Evolutionary conservation across 2,888 invertebrate genomes (phyloP).

Genomic region (Marronus borbonicus): DNA sequence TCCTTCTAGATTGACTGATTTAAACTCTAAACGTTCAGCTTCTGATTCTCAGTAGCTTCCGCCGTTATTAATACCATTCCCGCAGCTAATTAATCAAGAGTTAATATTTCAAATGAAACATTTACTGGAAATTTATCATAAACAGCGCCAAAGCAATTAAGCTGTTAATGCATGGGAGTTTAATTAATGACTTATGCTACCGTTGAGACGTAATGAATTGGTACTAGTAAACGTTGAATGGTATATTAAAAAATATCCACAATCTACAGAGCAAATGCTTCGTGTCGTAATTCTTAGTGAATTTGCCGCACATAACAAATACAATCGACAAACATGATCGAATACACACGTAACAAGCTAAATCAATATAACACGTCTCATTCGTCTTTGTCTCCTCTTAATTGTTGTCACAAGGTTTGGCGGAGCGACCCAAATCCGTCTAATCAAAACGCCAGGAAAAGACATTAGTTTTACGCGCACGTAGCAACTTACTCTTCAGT

Average conservation of each 20-base stretch:
- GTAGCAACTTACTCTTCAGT: too few relatives aligned
- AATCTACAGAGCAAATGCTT: background rate
- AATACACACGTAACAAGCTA: conserved; percentile 12
- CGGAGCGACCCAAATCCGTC: background rate
- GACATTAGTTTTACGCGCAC: too few relatives aligned
- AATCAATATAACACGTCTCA: conserved; percentile 3
- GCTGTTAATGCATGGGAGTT: conserved; percentile 16
- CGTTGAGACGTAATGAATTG: conserved; percentile 19
- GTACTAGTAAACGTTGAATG: background rate
- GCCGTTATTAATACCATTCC: conserved; percentile 5
- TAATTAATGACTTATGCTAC: conserved; percentile 27
- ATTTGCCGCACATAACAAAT: background rate
- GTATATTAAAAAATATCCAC: background rate
- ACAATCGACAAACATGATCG: conserved; percentile 1
- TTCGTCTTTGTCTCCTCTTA: conserved; percentile 10
- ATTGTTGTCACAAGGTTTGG: background rate
- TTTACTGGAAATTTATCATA: conserved; percentile 19
- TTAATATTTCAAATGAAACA: conserved; percentile 35
- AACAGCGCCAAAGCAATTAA: conserved; percentile 19
- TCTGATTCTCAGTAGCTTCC: background rate
- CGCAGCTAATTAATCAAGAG: conserved; percentile 20
- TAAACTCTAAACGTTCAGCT: background rate
- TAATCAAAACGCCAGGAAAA: too few relatives aligned
- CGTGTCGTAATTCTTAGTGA: background rate
- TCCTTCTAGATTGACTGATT: background rate